These are phyloP conservation scores for Synanthedon formicaeformis DNA, from an alignment of 2,888 invertebrate genomes.

Conservation along the genomic window DNA sequence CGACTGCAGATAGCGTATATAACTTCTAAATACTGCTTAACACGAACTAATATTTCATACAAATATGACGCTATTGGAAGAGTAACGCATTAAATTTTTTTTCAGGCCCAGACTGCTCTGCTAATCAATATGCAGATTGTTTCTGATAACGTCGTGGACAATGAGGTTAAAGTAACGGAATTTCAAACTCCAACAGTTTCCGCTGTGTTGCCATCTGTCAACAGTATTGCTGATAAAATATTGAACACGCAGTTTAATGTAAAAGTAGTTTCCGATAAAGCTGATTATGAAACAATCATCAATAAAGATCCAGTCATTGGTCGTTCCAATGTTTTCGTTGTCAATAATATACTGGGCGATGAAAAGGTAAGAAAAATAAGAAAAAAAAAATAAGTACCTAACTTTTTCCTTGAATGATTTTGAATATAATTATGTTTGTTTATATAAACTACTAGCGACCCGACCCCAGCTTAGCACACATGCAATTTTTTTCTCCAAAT, in stretches of 20 bases:
- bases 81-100: constrained; percentile 1
- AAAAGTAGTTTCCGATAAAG: constrained; percentile 4
- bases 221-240: constrained; percentile 11
- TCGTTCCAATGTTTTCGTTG: constrained; percentile 22
- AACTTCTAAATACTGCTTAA: too few species aligned
- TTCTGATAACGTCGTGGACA: constrained; percentile 19
- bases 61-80: not conserved
- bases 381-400: too few species aligned
- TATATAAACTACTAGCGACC: too few species aligned
- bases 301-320: constrained; percentile 5
- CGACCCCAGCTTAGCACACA: too few species aligned
- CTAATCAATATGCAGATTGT: constrained; percentile 19
- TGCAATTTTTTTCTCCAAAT: too few species aligned
- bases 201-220: constrained; percentile 7
- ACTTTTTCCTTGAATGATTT: too few species aligned
- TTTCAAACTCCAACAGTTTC: constrained; percentile 3
- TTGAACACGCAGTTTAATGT: constrained; percentile 10
- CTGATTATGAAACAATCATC: constrained; percentile 4
- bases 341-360: constrained; percentile 23
- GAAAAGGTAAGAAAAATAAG: constrained; percentile 18
- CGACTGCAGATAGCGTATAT: too few species aligned
- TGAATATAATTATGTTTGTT: too few species aligned
- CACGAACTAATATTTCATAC: not conserved
- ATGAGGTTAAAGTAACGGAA: constrained; percentile 14
- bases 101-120: not conserved